phyloP scores from a whole-genome alignment of 2,113 vertebrate genomes.

The Corythornis vintsioides region DNA sequence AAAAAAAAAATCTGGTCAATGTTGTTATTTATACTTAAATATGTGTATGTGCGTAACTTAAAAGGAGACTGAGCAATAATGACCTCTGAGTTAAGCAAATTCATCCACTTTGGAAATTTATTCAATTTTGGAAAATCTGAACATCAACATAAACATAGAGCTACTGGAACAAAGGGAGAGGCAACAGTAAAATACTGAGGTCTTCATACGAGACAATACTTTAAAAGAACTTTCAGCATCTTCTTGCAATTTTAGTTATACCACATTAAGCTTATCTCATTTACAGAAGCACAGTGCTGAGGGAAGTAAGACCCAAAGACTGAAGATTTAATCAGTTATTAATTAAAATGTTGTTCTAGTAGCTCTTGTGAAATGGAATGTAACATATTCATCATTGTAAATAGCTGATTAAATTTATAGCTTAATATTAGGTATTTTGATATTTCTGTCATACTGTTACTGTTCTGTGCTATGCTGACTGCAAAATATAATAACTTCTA shows the following conservation, averaged over 20 bases:
- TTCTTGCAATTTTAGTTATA: not conserved
- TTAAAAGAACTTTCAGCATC: not conserved
- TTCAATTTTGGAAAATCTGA: not conserved
- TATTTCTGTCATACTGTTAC: slow-evolving; percentile 72
- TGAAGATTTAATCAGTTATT: slow-evolving; percentile 57
- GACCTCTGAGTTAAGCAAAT: not conserved
- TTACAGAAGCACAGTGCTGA: not conserved
- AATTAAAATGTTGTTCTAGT: slow-evolving; percentile 60
- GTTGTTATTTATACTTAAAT: not conserved
- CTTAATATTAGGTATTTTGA: slow-evolving; percentile 64
- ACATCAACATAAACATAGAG: not conserved
- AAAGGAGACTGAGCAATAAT: not conserved
- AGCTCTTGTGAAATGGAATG: slow-evolving; percentile 53
- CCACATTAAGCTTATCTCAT: not conserved
- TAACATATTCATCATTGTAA: slow-evolving; percentile 62
- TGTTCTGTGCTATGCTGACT: slow-evolving; percentile 80
- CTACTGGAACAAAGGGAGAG: not conserved
- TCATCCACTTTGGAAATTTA: not conserved
- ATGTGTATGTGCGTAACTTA: not conserved
- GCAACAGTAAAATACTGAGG: not conserved
- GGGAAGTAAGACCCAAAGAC: slow-evolving; percentile 34
- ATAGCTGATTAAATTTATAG: slow-evolving; percentile 72
- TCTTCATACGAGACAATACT: not conserved
- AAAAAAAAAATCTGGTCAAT: not conserved
- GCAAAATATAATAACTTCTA: slow-evolving; percentile 89